Evolutionary conservation across 2,888 invertebrate genomes (phyloP).

Genomic region (Atherix ibis): DNA sequence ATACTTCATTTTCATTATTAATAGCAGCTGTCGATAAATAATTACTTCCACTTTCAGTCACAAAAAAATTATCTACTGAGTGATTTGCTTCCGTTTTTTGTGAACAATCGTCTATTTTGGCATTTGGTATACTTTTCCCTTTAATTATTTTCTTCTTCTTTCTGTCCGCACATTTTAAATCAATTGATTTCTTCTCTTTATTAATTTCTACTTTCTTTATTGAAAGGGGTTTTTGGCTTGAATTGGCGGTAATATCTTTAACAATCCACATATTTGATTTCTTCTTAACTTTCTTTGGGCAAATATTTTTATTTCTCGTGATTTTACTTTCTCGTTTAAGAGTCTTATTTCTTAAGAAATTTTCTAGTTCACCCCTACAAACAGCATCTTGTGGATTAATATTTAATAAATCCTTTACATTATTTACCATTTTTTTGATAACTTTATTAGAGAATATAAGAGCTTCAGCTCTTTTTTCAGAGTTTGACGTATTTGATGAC

Average conservation of each 20-base stretch:
- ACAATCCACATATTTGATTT: constrained; percentile 23
- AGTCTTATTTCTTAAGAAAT: no score
- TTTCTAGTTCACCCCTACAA: no score
- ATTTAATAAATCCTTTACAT: constrained; percentile 16
- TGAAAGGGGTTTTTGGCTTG: background rate
- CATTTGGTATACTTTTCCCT: constrained; percentile 4
- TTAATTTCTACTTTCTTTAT: background rate
- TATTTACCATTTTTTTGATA: constrained; percentile 15
- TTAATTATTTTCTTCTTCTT: constrained; percentile 1
- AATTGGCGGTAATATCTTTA: constrained; percentile 13
- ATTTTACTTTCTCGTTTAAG: constrained; percentile 10
- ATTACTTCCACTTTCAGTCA: constrained; percentile 25
- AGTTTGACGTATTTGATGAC: constrained; percentile 21
- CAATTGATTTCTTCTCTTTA: background rate
- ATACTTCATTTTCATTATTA: constrained; percentile 4
- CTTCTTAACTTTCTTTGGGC: constrained; percentile 11
- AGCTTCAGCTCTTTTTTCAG: constrained; percentile 24
- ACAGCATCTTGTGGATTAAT: constrained; percentile 13
- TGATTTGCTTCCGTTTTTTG: background rate
- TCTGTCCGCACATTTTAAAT: background rate
- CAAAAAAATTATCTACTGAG: constrained; percentile 25
- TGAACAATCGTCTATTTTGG: constrained; percentile 14
- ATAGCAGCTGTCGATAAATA: constrained; percentile 25
- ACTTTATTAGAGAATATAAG: constrained; percentile 23
- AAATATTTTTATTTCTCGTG: constrained; percentile 13